phyloP scores from a whole-genome alignment of 2,797 vertebrate genomes.

The Girardinus metallicus region DNA sequence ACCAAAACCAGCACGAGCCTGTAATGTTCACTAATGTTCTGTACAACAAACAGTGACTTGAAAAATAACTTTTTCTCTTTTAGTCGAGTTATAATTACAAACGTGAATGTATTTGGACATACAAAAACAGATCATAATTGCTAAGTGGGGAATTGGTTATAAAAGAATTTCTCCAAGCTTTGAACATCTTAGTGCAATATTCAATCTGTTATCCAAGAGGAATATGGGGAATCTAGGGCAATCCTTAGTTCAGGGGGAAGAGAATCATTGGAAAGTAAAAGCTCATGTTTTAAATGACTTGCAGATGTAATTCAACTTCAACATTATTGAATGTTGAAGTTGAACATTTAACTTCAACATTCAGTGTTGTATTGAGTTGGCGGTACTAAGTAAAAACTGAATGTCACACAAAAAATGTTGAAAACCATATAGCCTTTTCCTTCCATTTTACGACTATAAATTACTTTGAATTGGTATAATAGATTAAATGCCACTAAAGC shows the following conservation, averaged over 20 bases:
- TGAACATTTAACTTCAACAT: background rate
- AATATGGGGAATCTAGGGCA: background rate
- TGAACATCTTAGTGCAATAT: background rate
- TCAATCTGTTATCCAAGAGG: background rate
- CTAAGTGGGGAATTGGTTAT: background rate
- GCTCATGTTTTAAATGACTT: background rate
- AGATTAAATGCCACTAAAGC: background rate
- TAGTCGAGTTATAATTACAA: background rate
- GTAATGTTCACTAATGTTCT: conserved; percentile 9
- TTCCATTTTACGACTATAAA: background rate
- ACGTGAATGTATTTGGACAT: background rate
- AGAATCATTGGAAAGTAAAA: background rate
- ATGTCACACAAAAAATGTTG: background rate
- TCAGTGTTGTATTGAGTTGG: background rate
- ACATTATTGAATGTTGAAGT: no score
- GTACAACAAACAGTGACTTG: conserved; percentile 3
- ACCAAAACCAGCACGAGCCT: conserved; percentile 18
- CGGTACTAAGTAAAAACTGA: background rate
- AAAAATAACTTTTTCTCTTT: background rate
- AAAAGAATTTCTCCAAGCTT: background rate
- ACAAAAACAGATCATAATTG: background rate
- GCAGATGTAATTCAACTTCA: background rate
- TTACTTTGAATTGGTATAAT: background rate
- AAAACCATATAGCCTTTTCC: background rate
- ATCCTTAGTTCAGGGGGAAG: background rate